Evolutionary conservation across 2,113 vertebrate genomes (phyloP).

Genomic region (Casuarius casuarius): DNA sequence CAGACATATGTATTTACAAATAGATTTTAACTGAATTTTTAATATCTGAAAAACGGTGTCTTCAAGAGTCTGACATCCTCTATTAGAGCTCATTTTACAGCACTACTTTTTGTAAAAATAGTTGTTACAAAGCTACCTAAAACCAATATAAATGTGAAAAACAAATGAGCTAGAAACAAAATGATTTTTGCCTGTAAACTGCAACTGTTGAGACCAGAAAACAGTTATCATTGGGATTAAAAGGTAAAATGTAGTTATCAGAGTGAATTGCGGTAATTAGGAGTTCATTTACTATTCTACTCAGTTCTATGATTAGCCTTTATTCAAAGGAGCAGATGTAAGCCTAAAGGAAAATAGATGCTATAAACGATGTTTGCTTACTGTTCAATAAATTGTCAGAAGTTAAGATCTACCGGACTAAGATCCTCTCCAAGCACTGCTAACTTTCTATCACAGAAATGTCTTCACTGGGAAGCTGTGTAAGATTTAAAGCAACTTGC

Average conservation of each 20-base stretch:
- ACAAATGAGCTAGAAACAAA: neutral
- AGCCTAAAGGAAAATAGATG: neutral
- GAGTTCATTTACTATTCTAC: slow-evolving; percentile 10
- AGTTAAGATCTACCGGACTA: neutral
- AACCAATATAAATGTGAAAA: slow-evolving; percentile 11
- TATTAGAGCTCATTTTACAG: neutral
- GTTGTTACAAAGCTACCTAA: neutral
- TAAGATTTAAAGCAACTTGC: neutral
- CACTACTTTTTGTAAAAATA: neutral
- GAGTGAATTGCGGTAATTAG: neutral
- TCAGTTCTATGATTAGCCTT: neutral
- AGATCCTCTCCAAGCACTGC: neutral
- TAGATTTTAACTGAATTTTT: neutral
- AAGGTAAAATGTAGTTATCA: neutral
- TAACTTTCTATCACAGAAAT: neutral
- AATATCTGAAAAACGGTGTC: neutral
- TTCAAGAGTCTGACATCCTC: neutral
- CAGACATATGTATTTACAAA: neutral
- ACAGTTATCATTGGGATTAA: neutral
- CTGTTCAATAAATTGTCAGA: neutral
- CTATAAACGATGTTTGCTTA: neutral
- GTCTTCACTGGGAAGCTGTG: neutral
- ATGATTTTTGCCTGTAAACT: neutral
- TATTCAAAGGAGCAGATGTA: slow-evolving; percentile 3
- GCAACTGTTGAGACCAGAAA: neutral